Percentiles rank a stretch among this genome's conserved stretches.
Evolutionary conservation across 2,888 invertebrate species (phyloP).

Genomic region (Luperina nickerlii): DNA sequence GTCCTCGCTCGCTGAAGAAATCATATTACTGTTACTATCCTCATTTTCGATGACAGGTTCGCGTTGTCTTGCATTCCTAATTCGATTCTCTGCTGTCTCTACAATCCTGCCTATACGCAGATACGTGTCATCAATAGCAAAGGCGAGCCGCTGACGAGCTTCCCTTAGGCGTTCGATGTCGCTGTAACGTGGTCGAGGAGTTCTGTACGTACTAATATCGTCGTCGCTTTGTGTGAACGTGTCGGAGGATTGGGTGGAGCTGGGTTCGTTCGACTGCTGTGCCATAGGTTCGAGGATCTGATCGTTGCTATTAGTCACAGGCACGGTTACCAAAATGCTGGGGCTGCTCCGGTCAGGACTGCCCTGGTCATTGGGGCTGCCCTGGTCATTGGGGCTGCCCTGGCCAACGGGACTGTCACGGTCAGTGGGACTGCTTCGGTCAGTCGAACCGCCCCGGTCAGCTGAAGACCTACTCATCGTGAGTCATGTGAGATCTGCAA

Average conservation of each 20-base stretch:
- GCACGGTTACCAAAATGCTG: constrained; percentile 53
- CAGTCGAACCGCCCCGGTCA: not conserved
- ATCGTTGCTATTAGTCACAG: too few relatives aligned
- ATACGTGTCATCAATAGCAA: constrained; percentile 1
- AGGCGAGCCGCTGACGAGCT: not conserved
- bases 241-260: not conserved
- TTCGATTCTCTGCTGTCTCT: constrained; percentile 2
- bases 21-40: constrained; percentile 13
- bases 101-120: constrained; percentile 1
- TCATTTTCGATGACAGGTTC: not conserved
- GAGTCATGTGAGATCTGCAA: constrained; percentile 27
- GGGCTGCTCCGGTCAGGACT: constrained; percentile 44
- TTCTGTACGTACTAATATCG: not conserved
- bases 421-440: constrained; percentile 46
- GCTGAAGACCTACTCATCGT: constrained; percentile 14
- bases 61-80: not conserved
- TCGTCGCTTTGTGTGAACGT: not conserved
- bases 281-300: too few relatives aligned
- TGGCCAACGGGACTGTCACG: too few relatives aligned
- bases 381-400: too few relatives aligned
- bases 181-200: not conserved
- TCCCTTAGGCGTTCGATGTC: not conserved
- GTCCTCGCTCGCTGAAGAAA: constrained; percentile 33
- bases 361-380: too few relatives aligned
- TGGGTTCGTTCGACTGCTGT: not conserved